Evolutionary conservation across 2,888 invertebrate genomes (phyloP), one percentile per base, ranked within the genome.

Genomic region (Pasiphila rectangulata): DNA sequence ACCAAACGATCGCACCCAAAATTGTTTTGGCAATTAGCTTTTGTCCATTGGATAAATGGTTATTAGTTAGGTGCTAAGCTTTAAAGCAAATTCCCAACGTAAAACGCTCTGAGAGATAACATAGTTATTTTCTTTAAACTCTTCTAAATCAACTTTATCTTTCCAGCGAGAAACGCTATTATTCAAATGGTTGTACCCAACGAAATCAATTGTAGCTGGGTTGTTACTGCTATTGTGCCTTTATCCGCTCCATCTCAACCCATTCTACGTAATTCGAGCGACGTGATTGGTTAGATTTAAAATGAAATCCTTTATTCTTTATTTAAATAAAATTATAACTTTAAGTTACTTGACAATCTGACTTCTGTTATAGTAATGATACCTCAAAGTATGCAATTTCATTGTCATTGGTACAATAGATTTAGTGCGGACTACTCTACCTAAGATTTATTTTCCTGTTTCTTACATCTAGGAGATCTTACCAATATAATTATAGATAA

Each of bases 201-300:
- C 13, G 17, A 32, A 46, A 41, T 50, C 41, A 45, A 40, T 47
- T 32, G 41, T 20, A 25, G 30, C 17, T 30, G 17, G 20, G 30
- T 42, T 38, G 30, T 42, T 42, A 36, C 41, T 41, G 41, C 19
- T 32, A 34, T 45, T 45, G 40, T 35, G 32, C 23, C 13, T 19
- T 40, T 40, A 39, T 49, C 25, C 36, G 42, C 23, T 42, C 42
- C 45, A 16, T 53, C 53, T 40, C 35, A 45, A 32, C 36, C 20
- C 42, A 46, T 47, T 47, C 13, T 9, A 10, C 27, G 40, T 53
- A 44, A 49, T 46, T 44, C 45, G 12, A 34, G 35, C 36, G 35
- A 44, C 41, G 46, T 56, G 49, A 51, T 56, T 51, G 48, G 45
- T 52, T 42, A 42, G 39, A 53, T 51, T 54, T 48, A 45, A 53